Evolutionary conservation across 2,113 vertebrate genomes (phyloP).

Genomic region (Neogale vison): DNA sequence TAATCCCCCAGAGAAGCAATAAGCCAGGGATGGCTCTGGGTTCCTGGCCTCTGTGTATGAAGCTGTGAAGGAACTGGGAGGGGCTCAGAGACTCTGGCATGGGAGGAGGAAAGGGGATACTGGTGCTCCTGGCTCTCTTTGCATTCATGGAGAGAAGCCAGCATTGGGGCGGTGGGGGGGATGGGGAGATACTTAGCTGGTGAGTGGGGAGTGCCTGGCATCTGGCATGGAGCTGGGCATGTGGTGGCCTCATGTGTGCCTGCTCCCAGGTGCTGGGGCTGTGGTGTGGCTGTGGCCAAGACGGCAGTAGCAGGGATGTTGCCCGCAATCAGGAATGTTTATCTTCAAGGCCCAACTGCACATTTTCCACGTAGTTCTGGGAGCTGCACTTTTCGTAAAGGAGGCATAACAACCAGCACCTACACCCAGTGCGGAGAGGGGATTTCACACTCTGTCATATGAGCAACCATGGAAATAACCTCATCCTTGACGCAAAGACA

Average conservation of each 20-base stretch:
- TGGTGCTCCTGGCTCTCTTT: background rate
- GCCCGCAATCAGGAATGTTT: background rate
- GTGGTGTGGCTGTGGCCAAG: background rate
- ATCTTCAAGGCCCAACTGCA: background rate
- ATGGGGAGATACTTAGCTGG: background rate
- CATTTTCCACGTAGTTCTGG: background rate
- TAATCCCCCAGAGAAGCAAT: background rate
- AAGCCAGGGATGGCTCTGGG: background rate
- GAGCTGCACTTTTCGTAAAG: background rate
- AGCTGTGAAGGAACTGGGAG: background rate
- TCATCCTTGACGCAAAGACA: background rate
- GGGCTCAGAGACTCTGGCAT: background rate
- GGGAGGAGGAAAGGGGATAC: background rate
- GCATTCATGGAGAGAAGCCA: background rate
- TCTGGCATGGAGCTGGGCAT: too few species aligned
- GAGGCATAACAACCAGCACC: background rate
- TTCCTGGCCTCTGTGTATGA: background rate
- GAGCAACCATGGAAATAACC: background rate
- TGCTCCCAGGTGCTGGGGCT: background rate
- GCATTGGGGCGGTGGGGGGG: rapidly evolving
- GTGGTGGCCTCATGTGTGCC: background rate
- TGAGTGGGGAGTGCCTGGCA: background rate
- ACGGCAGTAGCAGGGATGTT: background rate
- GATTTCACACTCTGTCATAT: too few species aligned
- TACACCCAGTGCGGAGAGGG: background rate